A percentile compares a stretch with the other conserved stretches of the same genome.
phyloP scores from a whole-genome alignment of 2,888 invertebrate species.

The Xestia rhomboidea region DNA sequence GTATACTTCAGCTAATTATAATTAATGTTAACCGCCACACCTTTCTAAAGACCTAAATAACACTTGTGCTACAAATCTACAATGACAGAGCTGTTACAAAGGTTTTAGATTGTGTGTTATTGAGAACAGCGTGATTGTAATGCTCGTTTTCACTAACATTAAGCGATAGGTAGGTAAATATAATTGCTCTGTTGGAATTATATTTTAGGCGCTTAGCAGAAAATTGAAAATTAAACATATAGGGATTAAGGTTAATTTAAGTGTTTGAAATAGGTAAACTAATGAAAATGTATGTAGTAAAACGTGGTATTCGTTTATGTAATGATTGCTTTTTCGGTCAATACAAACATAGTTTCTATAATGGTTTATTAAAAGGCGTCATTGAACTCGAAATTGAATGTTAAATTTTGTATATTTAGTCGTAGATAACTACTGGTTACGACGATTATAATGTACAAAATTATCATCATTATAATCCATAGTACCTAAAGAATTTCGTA shows the following conservation, averaged over 20 bases:
- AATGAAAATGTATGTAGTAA: background rate
- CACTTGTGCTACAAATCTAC: conserved; percentile 31
- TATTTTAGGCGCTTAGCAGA: background rate
- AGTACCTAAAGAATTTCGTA: too few species aligned
- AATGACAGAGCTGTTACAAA: conserved; percentile 46
- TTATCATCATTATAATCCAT: too few species aligned
- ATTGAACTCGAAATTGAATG: background rate
- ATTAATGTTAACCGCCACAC: conserved; percentile 29
- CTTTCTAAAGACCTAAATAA: conserved; percentile 54
- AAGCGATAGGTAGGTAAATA: background rate
- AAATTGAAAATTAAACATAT: background rate
- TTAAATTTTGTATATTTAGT: too few species aligned
- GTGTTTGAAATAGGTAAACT: conserved; percentile 15
- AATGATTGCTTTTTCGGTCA: background rate
- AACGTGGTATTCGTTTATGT: background rate
- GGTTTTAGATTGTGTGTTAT: conserved; percentile 53
- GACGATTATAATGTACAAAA: too few species aligned
- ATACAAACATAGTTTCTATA: background rate
- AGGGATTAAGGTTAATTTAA: background rate
- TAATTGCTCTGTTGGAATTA: background rate
- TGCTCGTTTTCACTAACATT: background rate
- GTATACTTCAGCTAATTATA: conserved; percentile 19
- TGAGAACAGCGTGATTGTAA: conserved; percentile 33
- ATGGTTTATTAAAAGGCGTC: background rate
- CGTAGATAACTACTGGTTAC: too few species aligned